Conservation (phyloP, 2,113 vertebrate species). For the Lagopus leucura region DNA sequence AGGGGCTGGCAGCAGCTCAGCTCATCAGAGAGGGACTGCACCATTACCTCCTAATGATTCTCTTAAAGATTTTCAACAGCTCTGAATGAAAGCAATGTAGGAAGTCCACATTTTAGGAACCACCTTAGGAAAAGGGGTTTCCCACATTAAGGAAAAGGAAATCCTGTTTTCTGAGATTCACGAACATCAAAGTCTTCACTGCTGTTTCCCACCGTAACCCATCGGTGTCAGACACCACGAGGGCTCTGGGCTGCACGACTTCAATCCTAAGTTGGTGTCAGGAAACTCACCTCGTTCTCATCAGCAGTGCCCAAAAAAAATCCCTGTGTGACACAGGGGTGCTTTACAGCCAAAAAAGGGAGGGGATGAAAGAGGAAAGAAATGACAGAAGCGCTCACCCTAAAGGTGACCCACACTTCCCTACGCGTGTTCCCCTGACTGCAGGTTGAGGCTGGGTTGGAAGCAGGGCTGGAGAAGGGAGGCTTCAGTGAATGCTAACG, state of each 20-base stretch:
- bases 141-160: not conserved
- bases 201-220: not conserved
- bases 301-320: not conserved
- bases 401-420: not conserved
- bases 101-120: not conserved
- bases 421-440: not conserved
- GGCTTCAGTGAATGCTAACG: not conserved
- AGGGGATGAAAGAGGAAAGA: not conserved
- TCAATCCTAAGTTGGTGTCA: not conserved
- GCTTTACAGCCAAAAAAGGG: not conserved
- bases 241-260: not conserved
- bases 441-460: not conserved
- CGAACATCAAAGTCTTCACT: not conserved
- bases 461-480: not conserved
- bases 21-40: not conserved
- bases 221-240: rapidly evolving
- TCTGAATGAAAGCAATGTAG: not conserved
- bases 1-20: not conserved
- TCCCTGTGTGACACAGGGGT: not conserved
- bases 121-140: not conserved
- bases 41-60: not conserved
- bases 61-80: not conserved
- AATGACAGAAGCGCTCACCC: not conserved
- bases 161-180: not conserved
- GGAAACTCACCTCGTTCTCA: not conserved